A percentile compares a stretch with the other conserved stretches of the same genome.
These are phyloP conservation scores for Isoperla grammatica DNA, from an alignment of 2,888 invertebrate species.

Conservation along the genomic window DNA sequence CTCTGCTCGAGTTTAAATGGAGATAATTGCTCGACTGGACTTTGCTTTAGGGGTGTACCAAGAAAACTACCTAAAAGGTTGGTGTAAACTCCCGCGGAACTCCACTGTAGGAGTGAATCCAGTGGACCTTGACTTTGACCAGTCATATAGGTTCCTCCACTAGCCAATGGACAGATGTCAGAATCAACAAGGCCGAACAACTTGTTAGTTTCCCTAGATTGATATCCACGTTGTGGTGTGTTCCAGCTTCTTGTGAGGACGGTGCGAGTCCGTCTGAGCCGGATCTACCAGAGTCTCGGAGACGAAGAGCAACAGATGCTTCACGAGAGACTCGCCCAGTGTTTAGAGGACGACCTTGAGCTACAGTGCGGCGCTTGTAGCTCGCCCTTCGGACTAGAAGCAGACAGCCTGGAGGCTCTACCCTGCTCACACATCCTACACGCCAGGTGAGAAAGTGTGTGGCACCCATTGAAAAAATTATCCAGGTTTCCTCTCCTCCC, in stretches of 20 bases:
- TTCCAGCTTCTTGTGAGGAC: constrained; percentile 71
- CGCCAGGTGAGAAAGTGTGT: constrained; percentile 54
- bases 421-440: constrained; percentile 86
- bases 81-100: too few relatives aligned
- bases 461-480: not conserved
- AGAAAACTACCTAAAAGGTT: too few relatives aligned
- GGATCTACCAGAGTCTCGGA: constrained; percentile 75
- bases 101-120: too few relatives aligned
- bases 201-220: too few relatives aligned
- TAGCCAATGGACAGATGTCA: too few relatives aligned
- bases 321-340: constrained; percentile 64
- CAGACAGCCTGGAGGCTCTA: constrained; percentile 69
- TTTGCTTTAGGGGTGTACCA: too few relatives aligned
- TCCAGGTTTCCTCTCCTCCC: not conserved
- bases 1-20: too few relatives aligned
- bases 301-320: constrained; percentile 73
- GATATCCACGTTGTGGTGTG: too few relatives aligned
- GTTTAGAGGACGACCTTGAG: constrained; percentile 62
- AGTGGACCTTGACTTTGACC: too few relatives aligned
- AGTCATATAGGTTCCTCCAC: too few relatives aligned
- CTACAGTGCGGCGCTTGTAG: constrained; percentile 74
- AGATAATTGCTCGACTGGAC: too few relatives aligned
- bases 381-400: constrained; percentile 66
- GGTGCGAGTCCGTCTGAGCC: constrained; percentile 69
- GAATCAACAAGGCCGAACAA: too few relatives aligned